Percentiles rank a stretch among this genome's conserved stretches.
These are phyloP conservation scores for Halcyon senegalensis DNA, from an alignment of 2,113 vertebrate species.

Conservation along the genomic window DNA sequence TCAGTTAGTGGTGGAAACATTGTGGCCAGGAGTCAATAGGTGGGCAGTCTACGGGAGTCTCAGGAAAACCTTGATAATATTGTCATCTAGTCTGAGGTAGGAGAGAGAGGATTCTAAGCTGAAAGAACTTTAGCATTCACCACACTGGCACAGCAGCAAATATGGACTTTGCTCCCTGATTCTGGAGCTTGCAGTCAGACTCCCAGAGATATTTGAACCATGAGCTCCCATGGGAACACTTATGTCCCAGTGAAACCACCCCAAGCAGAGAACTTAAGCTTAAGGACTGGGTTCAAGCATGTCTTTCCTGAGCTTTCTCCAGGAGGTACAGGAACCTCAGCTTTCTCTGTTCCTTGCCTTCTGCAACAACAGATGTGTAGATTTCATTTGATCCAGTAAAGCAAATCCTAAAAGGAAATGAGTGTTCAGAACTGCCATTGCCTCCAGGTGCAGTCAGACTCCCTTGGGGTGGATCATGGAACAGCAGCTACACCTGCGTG, in stretches of 20 bases:
- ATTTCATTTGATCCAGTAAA: neutral
- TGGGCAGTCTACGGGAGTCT: neutral
- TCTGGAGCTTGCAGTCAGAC: neutral
- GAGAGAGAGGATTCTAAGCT: neutral
- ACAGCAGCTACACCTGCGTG: accelerated
- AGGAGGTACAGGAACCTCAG: neutral
- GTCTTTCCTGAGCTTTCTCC: neutral
- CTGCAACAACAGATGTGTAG: neutral
- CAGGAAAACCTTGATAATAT: neutral
- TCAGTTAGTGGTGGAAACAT: neutral
- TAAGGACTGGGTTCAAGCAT: neutral
- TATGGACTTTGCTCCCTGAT: neutral
- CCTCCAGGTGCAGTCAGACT: neutral
- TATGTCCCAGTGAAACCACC: neutral
- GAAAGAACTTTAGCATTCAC: neutral
- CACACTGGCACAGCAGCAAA: neutral
- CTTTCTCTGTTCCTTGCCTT: neutral
- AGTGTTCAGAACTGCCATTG: neutral
- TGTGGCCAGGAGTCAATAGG: neutral
- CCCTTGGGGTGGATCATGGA: neutral
- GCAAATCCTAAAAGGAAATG: neutral
- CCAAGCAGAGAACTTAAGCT: neutral
- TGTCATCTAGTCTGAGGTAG: neutral
- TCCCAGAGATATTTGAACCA: neutral
- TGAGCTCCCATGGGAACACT: neutral